Conservation (phyloP, 2,113 vertebrate species). For the Cavia aperea region DNA sequence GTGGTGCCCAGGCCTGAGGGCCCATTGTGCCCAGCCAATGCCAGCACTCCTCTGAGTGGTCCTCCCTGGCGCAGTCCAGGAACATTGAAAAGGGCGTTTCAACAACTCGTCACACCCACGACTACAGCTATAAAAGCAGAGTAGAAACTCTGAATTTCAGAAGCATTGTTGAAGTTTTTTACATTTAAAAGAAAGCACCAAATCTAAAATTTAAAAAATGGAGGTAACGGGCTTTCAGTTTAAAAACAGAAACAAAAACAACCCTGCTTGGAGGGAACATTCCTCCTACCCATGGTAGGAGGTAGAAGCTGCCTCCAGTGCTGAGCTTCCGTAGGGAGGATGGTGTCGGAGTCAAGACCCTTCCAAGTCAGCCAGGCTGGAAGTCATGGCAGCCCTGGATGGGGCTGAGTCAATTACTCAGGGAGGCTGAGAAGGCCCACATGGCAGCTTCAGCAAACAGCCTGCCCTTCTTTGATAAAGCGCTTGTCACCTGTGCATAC, state of each 20-base stretch:
- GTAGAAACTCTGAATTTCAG: background rate
- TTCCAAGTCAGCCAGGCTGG: no score
- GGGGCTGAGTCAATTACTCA: background rate
- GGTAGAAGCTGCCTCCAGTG: conserved; percentile 4
- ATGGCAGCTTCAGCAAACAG: background rate
- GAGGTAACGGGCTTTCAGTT: background rate
- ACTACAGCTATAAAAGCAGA: background rate
- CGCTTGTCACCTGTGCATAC: background rate
- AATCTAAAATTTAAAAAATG: background rate
- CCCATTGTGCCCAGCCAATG: background rate
- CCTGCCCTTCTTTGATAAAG: background rate
- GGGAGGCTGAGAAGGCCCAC: background rate
- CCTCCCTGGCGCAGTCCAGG: background rate
- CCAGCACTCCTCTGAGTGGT: background rate
- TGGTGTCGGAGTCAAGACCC: background rate
- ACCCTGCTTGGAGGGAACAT: background rate
- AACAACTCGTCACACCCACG: background rate
- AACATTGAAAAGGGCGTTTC: background rate
- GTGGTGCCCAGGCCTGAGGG: no score
- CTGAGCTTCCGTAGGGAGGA: background rate
- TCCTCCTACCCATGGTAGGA: background rate
- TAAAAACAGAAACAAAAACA: background rate
- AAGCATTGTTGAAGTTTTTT: background rate
- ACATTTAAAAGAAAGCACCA: background rate
- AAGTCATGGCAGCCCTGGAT: no score